Percentiles rank a stretch among this genome's conserved stretches.
phyloP scores from a whole-genome alignment of 2,888 invertebrate genomes.

The Drosophila crucigera region DNA sequence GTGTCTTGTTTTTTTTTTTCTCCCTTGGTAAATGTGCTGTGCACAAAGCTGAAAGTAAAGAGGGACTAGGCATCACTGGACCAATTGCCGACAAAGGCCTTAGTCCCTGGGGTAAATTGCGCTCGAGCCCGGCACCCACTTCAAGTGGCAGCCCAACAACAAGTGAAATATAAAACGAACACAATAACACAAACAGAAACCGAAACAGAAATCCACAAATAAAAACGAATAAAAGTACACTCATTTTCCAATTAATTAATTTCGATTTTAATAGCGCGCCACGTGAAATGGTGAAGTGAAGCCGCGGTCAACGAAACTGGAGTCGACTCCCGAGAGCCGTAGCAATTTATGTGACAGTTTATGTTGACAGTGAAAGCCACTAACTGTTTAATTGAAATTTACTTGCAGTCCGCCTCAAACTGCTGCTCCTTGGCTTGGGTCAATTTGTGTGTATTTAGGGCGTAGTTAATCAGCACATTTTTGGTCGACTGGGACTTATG shows the following conservation, averaged over 20 bases:
- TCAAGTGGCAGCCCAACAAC: slow-evolving; percentile 10
- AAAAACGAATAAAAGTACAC: slow-evolving; percentile 45
- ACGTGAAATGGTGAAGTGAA: slow-evolving; percentile 23
- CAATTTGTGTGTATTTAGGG: slow-evolving; percentile 10
- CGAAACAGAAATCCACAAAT: slow-evolving; percentile 14
- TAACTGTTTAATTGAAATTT: slow-evolving; percentile 73
- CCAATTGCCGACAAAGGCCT: neutral
- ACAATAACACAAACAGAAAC: slow-evolving; percentile 1
- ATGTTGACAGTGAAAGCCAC: slow-evolving; percentile 66
- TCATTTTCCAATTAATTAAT: slow-evolving; percentile 79
- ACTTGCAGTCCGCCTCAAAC: slow-evolving; percentile 26
- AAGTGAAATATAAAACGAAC: neutral
- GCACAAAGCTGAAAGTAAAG: slow-evolving; percentile 16
- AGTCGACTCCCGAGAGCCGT: slow-evolving; percentile 19
- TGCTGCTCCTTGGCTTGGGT: slow-evolving; percentile 1
- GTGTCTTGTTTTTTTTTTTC: neutral
- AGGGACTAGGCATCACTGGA: slow-evolving; percentile 5
- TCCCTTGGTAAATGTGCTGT: slow-evolving; percentile 35
- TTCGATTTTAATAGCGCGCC: slow-evolving; percentile 65
- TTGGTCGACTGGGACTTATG: neutral
- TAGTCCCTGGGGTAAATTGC: slow-evolving; percentile 3
- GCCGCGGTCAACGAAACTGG: slow-evolving; percentile 20
- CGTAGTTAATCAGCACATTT: slow-evolving; percentile 12
- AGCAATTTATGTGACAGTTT: slow-evolving; percentile 66
- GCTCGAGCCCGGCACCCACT: slow-evolving; percentile 22